A percentile compares a stretch with the other conserved stretches of the same genome.
Conservation (phyloP, 2,888 invertebrate species). For the Rhingia rostrata region DNA sequence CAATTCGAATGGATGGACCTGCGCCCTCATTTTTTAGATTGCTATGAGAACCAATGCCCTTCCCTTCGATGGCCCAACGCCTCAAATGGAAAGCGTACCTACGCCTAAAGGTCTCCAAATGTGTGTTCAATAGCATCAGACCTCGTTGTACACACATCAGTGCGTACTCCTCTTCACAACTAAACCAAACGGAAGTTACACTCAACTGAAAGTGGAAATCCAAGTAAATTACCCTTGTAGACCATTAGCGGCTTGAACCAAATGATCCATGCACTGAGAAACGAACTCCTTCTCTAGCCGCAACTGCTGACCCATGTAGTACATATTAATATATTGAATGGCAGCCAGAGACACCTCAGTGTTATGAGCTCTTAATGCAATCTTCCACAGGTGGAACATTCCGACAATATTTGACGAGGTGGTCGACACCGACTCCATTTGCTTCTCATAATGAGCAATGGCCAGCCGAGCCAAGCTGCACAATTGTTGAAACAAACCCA, state of each 20-base stretch:
- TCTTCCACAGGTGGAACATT: slow-evolving; percentile 97
- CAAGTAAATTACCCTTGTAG: slow-evolving; percentile 82
- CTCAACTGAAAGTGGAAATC: slow-evolving; percentile 7
- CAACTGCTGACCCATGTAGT: slow-evolving; percentile 95
- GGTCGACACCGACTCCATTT: slow-evolving; percentile 79
- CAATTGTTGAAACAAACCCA: slow-evolving; percentile 95
- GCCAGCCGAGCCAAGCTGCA: slow-evolving; percentile 93
- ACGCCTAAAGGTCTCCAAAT: slow-evolving; percentile 94
- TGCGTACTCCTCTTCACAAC: slow-evolving; percentile 87
- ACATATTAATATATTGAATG: slow-evolving; percentile 96
- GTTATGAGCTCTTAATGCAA: slow-evolving; percentile 94
- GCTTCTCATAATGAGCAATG: slow-evolving; percentile 87
- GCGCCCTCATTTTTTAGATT: slow-evolving; percentile 83
- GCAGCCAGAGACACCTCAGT: slow-evolving; percentile 98
- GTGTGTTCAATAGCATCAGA: slow-evolving; percentile 93
- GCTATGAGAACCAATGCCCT: slow-evolving; percentile 90
- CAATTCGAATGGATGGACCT: slow-evolving; percentile 89
- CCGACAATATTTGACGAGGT: slow-evolving; percentile 87
- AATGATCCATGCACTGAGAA: slow-evolving; percentile 95
- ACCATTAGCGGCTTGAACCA: slow-evolving; percentile 92
- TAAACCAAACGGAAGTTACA: slow-evolving; percentile 62
- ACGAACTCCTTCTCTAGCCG: slow-evolving; percentile 97
- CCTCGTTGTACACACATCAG: slow-evolving; percentile 95
- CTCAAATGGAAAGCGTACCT: slow-evolving; percentile 94
- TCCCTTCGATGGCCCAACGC: slow-evolving; percentile 93